Evolutionary conservation across 1,140 invertebrate genomes (phyloP), one percentile per base, ranked within the genome.

Genomic region (Trigoniulus corallinus): DNA sequence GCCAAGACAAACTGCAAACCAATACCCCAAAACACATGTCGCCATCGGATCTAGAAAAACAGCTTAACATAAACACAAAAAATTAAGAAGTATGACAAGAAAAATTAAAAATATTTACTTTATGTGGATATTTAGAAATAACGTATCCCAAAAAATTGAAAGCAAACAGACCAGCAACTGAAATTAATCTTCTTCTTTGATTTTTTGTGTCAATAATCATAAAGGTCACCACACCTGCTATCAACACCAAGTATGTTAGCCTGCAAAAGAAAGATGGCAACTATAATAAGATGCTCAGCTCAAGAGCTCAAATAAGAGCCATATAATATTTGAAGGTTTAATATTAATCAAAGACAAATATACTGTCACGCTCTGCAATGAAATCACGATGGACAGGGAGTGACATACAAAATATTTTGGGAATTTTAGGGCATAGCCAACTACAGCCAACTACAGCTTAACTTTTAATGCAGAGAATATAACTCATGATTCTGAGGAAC

Each of bases 1-100:
- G 86, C 93, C 53, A 97, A 78, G 1, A 79, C 43, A 59, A 95
- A 88, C 70, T 98, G 93, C 10, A 94, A 64, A 0, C 77, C 69
- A 1, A 94, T 62, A 0, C 91, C 92, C 62, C 77, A 81, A n/a
- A 81, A 58, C 0, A 95, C 82, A 1, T 79, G 78, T 20, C 75
- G 71, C 87, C 86, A 93, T 34, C 72, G 69, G 1, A 87, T 71
- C 73, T 81, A 53, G 2, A 61, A 57, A 29, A 39, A 51, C 50
- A 55, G n/a, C n/a, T n/a, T n/a, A 51, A 56, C 26, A 49, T 20
- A 49, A 49, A 43, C 4, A 18, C 41, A 42, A 23, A 34, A 10
- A 15, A 43, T 43, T 3, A 7, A n/a, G 7, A 40, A 27, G 3
- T 18, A 13, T 43, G 24, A 3, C 22, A 22, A 43, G 20, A 27